Base-by-base conservation (phyloP, 1,140 invertebrate species). In the Medauroidea extradentata region DNA sequence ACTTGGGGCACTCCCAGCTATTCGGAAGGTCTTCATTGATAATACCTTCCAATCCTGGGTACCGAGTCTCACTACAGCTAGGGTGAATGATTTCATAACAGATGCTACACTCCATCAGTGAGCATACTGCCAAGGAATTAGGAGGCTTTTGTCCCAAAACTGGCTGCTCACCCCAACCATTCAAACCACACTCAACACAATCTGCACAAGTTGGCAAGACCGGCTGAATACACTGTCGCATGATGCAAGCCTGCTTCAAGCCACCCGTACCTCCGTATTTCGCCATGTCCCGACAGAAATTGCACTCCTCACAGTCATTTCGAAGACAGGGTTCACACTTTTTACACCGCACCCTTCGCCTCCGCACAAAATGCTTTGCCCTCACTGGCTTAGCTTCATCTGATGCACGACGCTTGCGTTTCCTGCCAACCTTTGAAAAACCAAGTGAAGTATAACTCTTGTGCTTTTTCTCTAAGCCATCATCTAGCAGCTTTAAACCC, bases 81-180 rank as follows among this genome's bases (percentile, higher is more conserved):
- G 92, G 91, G 79, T 97, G 94, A n/a, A 91, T 84, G 53, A 96
- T 95, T 73, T 95, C 92, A 78, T 91, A 95, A 74, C 94, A 97
- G 16, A 94, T 87, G 1, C 88, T 89, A 73, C 93, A 91, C 70
- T 91, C 85, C 79, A 89, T 84, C 38, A 90, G 73, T 11, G 29
- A 7, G 29, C 29, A 34, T 11, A 11, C 4, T 11, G 29, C 29
- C 29, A 4, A 4, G 41, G 65, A 75, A 43, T 75, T 78, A 16
- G 75, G 71, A 8, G 14, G 3, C 21, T 46, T 23, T 46, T 46
- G 43, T 19, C 43, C 65, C 34, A 79, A 67, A 4, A 78, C 73
- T 11, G 79, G 75, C 50, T 72, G 81, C 69, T 92, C 89, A 60
- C 87, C 85, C 92, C 92, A 95, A 11, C 93, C 93, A 70, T 95